Evolutionary conservation across 2,888 invertebrate genomes (phyloP).

Genomic region (Parnassius orleans): DNA sequence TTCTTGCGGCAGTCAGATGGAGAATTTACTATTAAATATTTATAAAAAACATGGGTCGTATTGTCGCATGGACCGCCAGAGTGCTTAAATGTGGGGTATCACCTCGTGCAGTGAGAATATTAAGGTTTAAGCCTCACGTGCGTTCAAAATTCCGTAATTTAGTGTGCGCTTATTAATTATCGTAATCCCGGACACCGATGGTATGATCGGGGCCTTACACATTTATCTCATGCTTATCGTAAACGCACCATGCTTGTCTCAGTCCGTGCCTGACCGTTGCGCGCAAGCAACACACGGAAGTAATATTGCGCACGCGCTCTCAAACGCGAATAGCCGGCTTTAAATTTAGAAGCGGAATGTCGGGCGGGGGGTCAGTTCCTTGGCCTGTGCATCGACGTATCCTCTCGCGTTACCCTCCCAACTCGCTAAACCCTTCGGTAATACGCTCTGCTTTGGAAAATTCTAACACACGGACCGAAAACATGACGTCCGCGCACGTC

Average conservation of each 20-base stretch:
- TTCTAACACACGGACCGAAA: slow-evolving; percentile 47
- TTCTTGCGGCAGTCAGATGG: slow-evolving; percentile 65
- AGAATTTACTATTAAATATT: slow-evolving; percentile 33
- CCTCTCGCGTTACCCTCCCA: slow-evolving; percentile 71
- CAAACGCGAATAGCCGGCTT: slow-evolving; percentile 76
- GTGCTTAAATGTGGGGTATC: slow-evolving; percentile 73
- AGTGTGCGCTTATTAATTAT: slow-evolving; percentile 8
- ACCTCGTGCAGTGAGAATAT: slow-evolving; percentile 75
- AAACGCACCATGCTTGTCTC: slow-evolving; percentile 62
- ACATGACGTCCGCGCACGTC: slow-evolving; percentile 61
- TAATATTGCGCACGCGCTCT: slow-evolving; percentile 55
- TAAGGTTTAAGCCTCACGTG: slow-evolving; percentile 32
- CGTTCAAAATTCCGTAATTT: neutral
- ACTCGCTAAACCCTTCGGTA: slow-evolving; percentile 70
- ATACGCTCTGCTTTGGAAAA: slow-evolving; percentile 51
- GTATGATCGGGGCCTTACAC: slow-evolving; percentile 14
- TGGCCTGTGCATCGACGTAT: slow-evolving; percentile 86
- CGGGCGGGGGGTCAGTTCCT: slow-evolving; percentile 84
- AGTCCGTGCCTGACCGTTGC: slow-evolving; percentile 74
- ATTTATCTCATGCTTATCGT: slow-evolving; percentile 60
- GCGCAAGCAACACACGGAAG: slow-evolving; percentile 55
- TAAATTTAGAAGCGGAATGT: slow-evolving; percentile 78
- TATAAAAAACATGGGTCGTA: slow-evolving; percentile 55
- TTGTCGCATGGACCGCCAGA: slow-evolving; percentile 70
- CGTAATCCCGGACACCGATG: slow-evolving; percentile 6